Evolutionary conservation across 2,888 invertebrate genomes (phyloP).

Genomic region (Phanerotoma sp.): DNA sequence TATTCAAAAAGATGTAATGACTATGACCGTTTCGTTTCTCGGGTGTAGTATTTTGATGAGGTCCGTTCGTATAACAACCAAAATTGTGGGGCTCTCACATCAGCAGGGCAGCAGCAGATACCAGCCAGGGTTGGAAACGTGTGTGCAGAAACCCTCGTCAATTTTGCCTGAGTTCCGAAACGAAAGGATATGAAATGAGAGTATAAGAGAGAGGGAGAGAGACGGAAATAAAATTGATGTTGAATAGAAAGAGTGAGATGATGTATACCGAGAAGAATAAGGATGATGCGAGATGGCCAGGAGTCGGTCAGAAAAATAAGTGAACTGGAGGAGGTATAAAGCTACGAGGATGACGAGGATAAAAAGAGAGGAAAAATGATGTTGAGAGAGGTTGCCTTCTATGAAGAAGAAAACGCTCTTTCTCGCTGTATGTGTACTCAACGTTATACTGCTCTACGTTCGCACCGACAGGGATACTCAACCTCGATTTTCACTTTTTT

Average conservation of each 20-base stretch:
- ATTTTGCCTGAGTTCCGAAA: neutral
- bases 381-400: neutral
- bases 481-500: neutral
- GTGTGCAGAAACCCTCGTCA: slow-evolving; percentile 11
- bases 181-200: neutral
- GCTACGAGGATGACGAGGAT: neutral
- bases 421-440: too few species aligned
- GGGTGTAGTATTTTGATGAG: slow-evolving; percentile 1
- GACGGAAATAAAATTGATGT: neutral
- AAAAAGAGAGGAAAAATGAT: neutral
- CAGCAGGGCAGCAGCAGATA: too few species aligned
- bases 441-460: too few species aligned
- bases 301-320: neutral
- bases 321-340: neutral
- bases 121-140: neutral
- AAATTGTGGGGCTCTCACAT: slow-evolving; percentile 6
- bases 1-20: too few species aligned
- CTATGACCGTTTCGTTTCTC: neutral
- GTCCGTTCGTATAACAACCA: slow-evolving; percentile 3
- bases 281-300: neutral
- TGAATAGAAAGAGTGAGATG: neutral
- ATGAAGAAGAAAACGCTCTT: neutral
- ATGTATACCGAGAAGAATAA: neutral
- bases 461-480: slow-evolving; percentile 5
- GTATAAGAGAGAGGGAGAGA: neutral